These are phyloP conservation scores for Perognathus longimembris DNA, from an alignment of 2,113 vertebrate species.

Conservation along the genomic window DNA sequence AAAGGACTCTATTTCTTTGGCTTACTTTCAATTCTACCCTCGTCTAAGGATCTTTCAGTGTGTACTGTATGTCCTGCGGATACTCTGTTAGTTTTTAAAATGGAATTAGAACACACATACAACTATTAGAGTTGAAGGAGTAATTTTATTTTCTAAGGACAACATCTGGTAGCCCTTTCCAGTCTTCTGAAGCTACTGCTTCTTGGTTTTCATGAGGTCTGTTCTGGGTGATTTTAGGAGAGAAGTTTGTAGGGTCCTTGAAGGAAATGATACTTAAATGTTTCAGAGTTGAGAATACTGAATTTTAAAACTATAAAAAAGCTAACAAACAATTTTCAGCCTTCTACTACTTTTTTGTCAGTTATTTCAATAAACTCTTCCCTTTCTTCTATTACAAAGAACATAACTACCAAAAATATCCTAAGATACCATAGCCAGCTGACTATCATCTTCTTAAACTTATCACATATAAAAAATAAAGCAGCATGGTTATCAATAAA, in stretches of 20 bases:
- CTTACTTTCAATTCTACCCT: neutral
- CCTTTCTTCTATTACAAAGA: neutral
- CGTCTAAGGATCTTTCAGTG: neutral
- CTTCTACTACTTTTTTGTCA: neutral
- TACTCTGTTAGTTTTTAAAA: neutral
- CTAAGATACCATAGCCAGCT: neutral
- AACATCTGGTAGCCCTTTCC: neutral
- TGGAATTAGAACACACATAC: slow-evolving; percentile 30
- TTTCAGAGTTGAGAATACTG: slow-evolving; percentile 38
- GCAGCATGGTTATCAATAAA: slow-evolving; percentile 32
- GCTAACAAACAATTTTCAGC: neutral
- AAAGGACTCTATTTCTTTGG: slow-evolving; percentile 22
- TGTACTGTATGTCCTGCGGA: slow-evolving; percentile 4
- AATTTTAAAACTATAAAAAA: slow-evolving; percentile 28
- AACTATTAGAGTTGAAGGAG: slow-evolving; percentile 5
- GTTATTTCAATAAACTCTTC: slow-evolving; percentile 30
- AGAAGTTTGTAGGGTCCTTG: neutral
- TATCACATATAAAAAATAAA: slow-evolving; percentile 35
- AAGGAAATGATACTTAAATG: neutral
- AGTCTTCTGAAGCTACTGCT: slow-evolving; percentile 22
- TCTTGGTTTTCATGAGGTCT: slow-evolving; percentile 14
- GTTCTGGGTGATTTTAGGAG: neutral
- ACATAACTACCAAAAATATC: neutral
- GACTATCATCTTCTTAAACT: neutral
- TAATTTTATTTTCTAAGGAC: slow-evolving; percentile 31